Percentiles rank a stretch among this genome's conserved stretches.
Evolutionary conservation across 2,113 vertebrate genomes (phyloP).

Genomic region (Craseonycteris thonglongyai): DNA sequence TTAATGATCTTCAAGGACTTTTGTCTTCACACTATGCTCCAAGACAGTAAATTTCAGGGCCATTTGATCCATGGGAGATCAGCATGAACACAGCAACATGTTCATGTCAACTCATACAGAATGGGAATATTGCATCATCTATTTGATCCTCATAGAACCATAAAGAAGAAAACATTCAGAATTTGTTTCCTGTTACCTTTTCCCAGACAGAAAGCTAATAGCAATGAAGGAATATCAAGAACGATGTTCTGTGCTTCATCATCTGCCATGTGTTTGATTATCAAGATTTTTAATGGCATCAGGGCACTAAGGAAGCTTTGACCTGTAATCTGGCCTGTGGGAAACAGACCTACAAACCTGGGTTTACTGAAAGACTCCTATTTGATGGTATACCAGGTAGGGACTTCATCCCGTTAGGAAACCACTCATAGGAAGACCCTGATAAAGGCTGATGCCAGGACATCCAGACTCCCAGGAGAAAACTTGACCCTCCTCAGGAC

Average conservation of each 20-base stretch:
- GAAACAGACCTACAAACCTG: neutral
- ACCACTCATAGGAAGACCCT: neutral
- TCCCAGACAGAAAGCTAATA: neutral
- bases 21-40: conserved; percentile 28
- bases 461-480: neutral
- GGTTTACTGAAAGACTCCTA: neutral
- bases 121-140: neutral
- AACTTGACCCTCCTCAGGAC: neutral
- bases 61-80: neutral
- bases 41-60: conserved; percentile 21
- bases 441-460: neutral
- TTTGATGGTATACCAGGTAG: neutral
- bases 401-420: neutral
- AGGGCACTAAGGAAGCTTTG: neutral
- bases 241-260: neutral
- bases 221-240: neutral
- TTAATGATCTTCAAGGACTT: conserved; percentile 72
- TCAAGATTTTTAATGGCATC: neutral
- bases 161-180: neutral
- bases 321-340: neutral
- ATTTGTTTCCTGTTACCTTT: conserved; percentile 1
- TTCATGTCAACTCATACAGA: neutral
- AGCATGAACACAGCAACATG: neutral
- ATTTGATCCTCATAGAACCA: neutral
- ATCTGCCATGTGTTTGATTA: neutral